These are phyloP conservation scores for Chaitophorus viminalis DNA, from an alignment of 2,888 invertebrate genomes.

Conservation along the genomic window DNA sequence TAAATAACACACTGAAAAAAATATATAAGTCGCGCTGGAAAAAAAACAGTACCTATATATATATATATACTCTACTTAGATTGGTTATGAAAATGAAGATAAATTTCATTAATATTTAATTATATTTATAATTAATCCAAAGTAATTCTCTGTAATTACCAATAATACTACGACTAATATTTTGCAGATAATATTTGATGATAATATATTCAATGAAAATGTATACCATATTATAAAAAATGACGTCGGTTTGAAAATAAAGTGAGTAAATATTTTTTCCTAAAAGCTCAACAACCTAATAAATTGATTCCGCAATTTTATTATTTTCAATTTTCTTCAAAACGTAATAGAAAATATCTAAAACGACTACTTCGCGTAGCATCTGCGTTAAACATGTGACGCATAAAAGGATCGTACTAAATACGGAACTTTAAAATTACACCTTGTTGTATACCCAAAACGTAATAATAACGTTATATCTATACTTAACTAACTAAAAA, in stretches of 20 bases:
- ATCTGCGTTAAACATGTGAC: background rate
- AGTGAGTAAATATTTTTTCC: no score
- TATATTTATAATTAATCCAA: no score
- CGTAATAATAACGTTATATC: background rate
- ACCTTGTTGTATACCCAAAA: background rate
- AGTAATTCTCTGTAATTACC: background rate
- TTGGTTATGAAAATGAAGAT: no score
- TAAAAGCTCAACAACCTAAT: background rate
- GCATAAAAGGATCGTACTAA: background rate
- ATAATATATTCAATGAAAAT: background rate
- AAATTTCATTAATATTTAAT: no score
- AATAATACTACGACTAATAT: background rate
- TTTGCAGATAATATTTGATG: background rate
- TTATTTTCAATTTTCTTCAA: background rate
- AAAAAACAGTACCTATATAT: no score
- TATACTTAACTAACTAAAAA: background rate
- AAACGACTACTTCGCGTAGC: background rate
- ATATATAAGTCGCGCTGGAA: background rate
- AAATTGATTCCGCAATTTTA: background rate
- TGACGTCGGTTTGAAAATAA: no score
- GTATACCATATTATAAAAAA: background rate
- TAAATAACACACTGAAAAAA: background rate
- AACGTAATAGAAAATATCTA: background rate
- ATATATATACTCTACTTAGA: no score
- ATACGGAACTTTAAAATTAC: background rate